Base-by-base conservation (phyloP, 2,888 invertebrate genomes). In the Chirona hameri region DNA sequence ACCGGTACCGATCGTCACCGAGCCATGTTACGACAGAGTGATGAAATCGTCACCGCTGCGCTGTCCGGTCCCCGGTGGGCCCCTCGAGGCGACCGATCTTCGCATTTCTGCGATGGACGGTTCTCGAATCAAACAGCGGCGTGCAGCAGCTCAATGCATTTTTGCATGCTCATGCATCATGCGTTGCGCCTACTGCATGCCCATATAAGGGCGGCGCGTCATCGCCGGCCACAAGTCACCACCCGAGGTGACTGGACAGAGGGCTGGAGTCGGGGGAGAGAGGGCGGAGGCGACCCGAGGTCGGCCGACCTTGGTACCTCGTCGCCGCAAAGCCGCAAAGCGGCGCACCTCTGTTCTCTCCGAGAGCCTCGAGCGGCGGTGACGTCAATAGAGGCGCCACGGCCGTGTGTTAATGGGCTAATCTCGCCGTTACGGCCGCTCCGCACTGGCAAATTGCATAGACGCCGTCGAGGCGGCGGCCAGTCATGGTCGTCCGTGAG, bases 211-310 rank as follows among this genome's bases (percentile, higher is more conserved):
- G 52, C 52, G 12, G 15, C 18, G 18, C 10, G 52, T 52, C 24
- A 7, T 60, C 60, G 60, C 60, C 24, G 60, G 27, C n/a, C 65
- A 65, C n/a, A 65, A n/a, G 7, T 15, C 18, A 27, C n/a, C n/a
- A 10, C n/a, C 27, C 2, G 65, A 10, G 65, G 65, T 18, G 27
- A 10, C 65, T 10, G 65, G 24, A 24, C 60, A 60, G 52, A 52
- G 52, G 15, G 18, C 52, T 39, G 52, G 52, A 52, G 52, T 12
- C 52, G 52, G 52, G 15, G 57, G 57, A 18, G 18, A 60, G 82
- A 82, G 72, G 79, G 79, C 82, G 55, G 14, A 27, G 72, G 39
- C 7, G 72, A 65, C 60, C 39, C 52, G 80, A 46, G 82, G n/a
- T 31, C 39, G 72, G 5, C 15, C 27, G 72, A 72, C 72, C 72